These are phyloP conservation scores for Seriola quinqueradiata DNA, from an alignment of 2,113 vertebrate species.

Conservation along the genomic window DNA sequence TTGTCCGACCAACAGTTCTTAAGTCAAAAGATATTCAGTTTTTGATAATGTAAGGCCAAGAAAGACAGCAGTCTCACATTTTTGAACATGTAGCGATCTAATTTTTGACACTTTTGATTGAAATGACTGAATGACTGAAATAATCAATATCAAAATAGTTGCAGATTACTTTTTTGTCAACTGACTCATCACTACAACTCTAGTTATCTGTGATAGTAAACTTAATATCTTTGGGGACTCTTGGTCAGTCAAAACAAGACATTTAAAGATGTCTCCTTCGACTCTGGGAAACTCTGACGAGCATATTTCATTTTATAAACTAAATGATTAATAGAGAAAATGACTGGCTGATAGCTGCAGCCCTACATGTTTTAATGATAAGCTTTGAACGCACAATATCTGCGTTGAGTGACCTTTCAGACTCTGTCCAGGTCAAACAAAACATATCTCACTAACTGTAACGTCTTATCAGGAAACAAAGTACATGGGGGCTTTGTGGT, in stretches of 20 bases:
- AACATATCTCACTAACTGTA: slow-evolving; percentile 2
- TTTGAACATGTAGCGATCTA: too few species aligned
- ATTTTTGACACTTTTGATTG: too few species aligned
- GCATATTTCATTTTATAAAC: background rate
- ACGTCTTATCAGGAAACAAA: slow-evolving; percentile 56
- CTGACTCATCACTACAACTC: too few species aligned
- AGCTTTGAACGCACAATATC: background rate
- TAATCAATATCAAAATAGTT: too few species aligned
- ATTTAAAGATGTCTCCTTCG: background rate
- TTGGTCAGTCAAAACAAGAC: background rate
- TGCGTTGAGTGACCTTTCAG: slow-evolving; percentile 15
- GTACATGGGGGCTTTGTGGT: slow-evolving; percentile 16
- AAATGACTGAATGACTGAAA: too few species aligned
- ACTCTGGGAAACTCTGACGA: background rate
- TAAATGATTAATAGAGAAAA: background rate
- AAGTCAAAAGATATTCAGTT: too few species aligned
- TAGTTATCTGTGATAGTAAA: background rate
- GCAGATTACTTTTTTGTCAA: too few species aligned
- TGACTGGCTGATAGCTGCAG: too few species aligned
- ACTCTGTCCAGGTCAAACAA: slow-evolving; percentile 39
- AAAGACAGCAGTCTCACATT: too few species aligned
- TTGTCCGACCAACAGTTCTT: too few species aligned
- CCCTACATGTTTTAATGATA: background rate
- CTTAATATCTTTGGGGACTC: background rate
- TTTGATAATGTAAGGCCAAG: too few species aligned